Evolutionary conservation across 2,113 vertebrate genomes (phyloP).

Genomic region (Poeciliopsis retropinna): DNA sequence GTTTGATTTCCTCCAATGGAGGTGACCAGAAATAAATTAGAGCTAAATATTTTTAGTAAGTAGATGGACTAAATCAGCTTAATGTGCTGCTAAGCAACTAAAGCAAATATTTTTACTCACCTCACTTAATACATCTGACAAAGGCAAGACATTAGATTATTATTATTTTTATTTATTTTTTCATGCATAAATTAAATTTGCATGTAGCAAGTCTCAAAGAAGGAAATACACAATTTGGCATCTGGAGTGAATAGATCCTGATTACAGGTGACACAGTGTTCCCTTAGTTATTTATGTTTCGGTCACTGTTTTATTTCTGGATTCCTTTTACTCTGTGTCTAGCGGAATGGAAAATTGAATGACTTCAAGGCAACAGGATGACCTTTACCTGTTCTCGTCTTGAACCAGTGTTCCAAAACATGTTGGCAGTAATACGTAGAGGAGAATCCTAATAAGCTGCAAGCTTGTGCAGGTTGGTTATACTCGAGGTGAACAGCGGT

Average conservation of each 20-base stretch:
- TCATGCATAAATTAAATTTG: too few species aligned
- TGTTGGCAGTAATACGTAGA: constrained; percentile 24
- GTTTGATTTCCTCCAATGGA: too few species aligned
- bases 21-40: too few species aligned
- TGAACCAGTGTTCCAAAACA: constrained; percentile 21
- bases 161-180: too few species aligned
- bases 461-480: not conserved
- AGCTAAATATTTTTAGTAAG: too few species aligned
- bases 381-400: constrained; percentile 57
- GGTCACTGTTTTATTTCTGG: constrained; percentile 44
- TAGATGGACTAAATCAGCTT: too few species aligned
- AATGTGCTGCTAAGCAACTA: too few species aligned
- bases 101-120: too few species aligned
- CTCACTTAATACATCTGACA: too few species aligned
- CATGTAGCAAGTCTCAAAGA: too few species aligned
- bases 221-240: constrained; percentile 24
- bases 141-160: too few species aligned
- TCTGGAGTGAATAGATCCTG: constrained; percentile 32
- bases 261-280: constrained; percentile 46
- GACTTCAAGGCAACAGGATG: constrained; percentile 32
- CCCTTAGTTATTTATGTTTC: constrained; percentile 28
- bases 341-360: constrained; percentile 55
- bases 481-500: constrained; percentile 17
- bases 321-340: constrained; percentile 27
- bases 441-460: constrained; percentile 23